phyloP scores from a whole-genome alignment of 2,888 invertebrate genomes.

The Zaprionus lineosus region DNA sequence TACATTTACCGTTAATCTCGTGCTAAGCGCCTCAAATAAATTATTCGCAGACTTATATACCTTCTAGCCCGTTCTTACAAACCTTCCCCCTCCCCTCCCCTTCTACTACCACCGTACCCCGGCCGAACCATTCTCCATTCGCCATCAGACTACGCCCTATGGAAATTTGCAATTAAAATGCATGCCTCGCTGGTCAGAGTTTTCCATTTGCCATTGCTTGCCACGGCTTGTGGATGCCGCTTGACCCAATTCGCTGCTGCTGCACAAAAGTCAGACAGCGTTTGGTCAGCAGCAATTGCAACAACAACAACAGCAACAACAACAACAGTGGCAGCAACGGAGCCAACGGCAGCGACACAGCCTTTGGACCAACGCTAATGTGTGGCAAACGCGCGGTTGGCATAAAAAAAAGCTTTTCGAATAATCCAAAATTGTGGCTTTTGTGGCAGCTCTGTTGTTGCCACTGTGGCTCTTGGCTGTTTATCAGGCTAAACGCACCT shows the following conservation, averaged over 20 bases:
- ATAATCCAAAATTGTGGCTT: conserved; percentile 48
- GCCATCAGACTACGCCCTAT: conserved; percentile 5
- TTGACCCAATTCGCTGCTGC: conserved; percentile 61
- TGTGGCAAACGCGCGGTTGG: conserved; percentile 45
- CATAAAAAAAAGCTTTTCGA: conserved; percentile 21
- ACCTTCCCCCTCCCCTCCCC: neutral
- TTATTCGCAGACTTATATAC: conserved; percentile 60
- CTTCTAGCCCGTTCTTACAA: neutral
- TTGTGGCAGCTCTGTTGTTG: conserved; percentile 53
- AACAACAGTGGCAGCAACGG: conserved; percentile 16
- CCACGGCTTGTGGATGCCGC: conserved; percentile 53
- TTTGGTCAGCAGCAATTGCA: conserved; percentile 43
- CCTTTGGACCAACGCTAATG: conserved; percentile 50
- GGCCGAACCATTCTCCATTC: too few relatives aligned
- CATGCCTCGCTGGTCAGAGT: conserved; percentile 53
- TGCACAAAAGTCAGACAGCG: conserved; percentile 53
- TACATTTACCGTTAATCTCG: conserved; percentile 77
- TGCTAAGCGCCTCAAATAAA: conserved; percentile 77
- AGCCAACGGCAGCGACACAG: neutral
- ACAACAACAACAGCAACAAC: conserved; percentile 5
- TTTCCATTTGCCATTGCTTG: conserved; percentile 32
- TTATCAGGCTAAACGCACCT: conserved; percentile 64
- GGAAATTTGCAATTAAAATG: conserved; percentile 78
- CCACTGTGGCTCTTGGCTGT: conserved; percentile 53
- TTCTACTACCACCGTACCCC: neutral